Base-by-base conservation (phyloP, 2,888 invertebrate species). In the Rhaphigaster nebulosa region DNA sequence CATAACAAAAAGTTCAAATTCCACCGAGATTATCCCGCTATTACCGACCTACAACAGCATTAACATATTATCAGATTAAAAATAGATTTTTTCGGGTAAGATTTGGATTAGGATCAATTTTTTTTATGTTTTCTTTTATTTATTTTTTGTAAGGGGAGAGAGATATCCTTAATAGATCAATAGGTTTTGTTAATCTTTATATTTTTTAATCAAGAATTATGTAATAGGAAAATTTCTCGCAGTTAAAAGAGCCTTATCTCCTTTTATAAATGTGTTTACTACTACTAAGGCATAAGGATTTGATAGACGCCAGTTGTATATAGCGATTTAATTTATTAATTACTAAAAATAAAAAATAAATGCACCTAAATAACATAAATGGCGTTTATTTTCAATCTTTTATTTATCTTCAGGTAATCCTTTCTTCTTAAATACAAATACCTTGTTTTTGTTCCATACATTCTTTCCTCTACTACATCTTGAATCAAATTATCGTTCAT, bases 211-310 rank as follows among this genome's bases (percentile, higher is more conserved):
- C n/a, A 23, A 20, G 45, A 41, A 50, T 84, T 45, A 23, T 84
- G 84, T 50, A 84, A 84, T 84, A n/a, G 84, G 84, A 84, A 84
- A 84, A 84, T 84, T 84, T 84, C 84, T n/a, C 26, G n/a, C 26
- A 80, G 80, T 26, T n/a, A 80, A 38, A 76, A 34, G 20, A 34
- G 20, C 41, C 84, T 84, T 84, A 84, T 84, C 84, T 84, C 45
- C 3, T 84, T 84, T 45, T 84, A 45, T 26, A 26, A n/a, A 45
- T 50, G 6, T 84, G 45, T 84, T 84, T 84, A 45, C 84, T 84
- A 26, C 84, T 45, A 38, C 0, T 6, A 41, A 8, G 23, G 8
- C 12, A 45, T 45, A 20, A 0, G 45, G 41, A 41, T 84, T 84
- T 45, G 45, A 45, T 15, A 50, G 70, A 76, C 34, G 45, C 84